Base-by-base conservation (phyloP, 2,113 vertebrate species). In the Bubo bubo region DNA sequence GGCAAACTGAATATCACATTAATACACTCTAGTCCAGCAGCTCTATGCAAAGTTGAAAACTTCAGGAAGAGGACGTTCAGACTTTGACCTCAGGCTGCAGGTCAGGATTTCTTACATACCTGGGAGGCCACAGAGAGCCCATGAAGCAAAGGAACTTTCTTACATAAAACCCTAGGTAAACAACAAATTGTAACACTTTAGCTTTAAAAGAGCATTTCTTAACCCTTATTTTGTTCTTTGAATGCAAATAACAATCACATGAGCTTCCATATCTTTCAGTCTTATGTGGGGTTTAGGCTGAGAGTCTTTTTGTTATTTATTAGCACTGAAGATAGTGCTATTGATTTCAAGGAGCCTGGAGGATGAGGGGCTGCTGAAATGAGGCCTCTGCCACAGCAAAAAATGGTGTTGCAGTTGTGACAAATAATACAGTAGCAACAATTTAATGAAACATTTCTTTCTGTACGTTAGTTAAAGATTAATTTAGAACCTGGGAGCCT, bases 381-480 rank as follows among this genome's bases (percentile, higher is more conserved):
- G 60, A 91, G 13, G 30, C 35, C 28, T 82, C 15, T 73, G 37
- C 13, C 64, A 60, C 13, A 68, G 21, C 56, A 72, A 63, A 62
- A 81, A 47, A 6, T 85, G 15, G 9, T 70, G 19, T 11, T 67
- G 23, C 7, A 15, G 11, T 43, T 85, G 53, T 58, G 35, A 79
- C 70, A 94, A 56, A 53, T n/a, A 79, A 71, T 53, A 85, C 20
- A 91, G 62, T 64, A 85, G 47, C 59, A 91, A 21, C 7, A 90
- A 88, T 66, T 93, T 88, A 96, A 93, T 94, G 74, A 90, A 93
- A 58, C 43, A 67, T 90, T 96, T 94, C 30, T 77, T 95, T 91
- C 52, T 77, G 71, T 64, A 87, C 77, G 66, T 84, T 87, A 85
- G 93, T 93, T 96, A 91, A 94, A 97, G 89, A 91, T 89, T 95